Evolutionary conservation across 2,888 invertebrate genomes (phyloP), one percentile per base, ranked within the genome.

Genomic region (Acanthosepion esculentum): DNA sequence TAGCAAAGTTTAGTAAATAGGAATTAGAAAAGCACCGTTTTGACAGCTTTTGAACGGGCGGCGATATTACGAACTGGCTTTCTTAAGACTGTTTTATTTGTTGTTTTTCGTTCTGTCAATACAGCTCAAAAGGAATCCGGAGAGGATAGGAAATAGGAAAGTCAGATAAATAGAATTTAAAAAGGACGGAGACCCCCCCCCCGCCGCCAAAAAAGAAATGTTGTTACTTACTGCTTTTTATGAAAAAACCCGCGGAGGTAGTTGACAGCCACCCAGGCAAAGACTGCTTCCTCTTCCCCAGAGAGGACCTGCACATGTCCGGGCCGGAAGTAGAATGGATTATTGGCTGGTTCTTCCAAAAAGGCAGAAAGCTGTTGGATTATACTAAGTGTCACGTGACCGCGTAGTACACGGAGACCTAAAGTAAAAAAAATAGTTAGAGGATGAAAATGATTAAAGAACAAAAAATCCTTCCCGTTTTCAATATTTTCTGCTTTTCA

Each of bases 251-350:
- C 96, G 94, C 94, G 95, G 95, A 97, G 97, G 95, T 98, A 98
- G 96, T 98, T 98, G 95, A 98, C 97, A 23, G 98, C 97, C 64
- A 98, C 97, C 98, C 98, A 98, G 95, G 98, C 97, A 96, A 97
- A 98, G 48, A 98, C 97, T 6, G 98, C 98, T 96, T 98, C 98
- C 97, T 98, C 98, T 95, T 98, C 98, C 12, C 98, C 98, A 29
- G 97, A 97, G 53, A 98, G 97, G 33, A 98, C 97, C 93, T 97
- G 97, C 33, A 97, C 97, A 95, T 97, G 97, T 64, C 96, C 96
- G 29, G 95, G 95, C 4, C 96, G 95, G 94, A 97, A 97, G 92
- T 96, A 96, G 96, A 98, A 97, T 18, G 97, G 97, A 95, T 96
- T 96, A 15, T 95, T 48, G 15, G 95, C 94, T 23, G 91, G 94